These are phyloP conservation scores for Thunnus albacares DNA, from an alignment of 2,797 vertebrate genomes.

Conservation along the genomic window DNA sequence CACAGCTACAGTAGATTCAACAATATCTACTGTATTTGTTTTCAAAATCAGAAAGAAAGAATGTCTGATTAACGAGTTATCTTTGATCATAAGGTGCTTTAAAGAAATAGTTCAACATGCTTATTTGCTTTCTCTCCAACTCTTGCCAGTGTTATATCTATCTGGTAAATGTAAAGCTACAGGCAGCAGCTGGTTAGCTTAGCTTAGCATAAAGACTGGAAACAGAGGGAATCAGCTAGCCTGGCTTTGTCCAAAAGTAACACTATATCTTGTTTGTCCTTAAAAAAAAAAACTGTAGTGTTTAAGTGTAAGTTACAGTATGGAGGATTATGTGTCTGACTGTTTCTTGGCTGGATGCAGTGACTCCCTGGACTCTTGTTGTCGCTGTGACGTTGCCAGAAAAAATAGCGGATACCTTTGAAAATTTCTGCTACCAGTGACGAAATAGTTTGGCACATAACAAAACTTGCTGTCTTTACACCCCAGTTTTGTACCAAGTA, in stretches of 20 bases:
- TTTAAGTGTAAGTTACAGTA: not conserved
- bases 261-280: not conserved
- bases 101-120: too few relatives aligned
- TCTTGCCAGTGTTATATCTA: too few relatives aligned
- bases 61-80: not conserved
- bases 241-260: not conserved
- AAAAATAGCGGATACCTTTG: not conserved
- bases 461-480: too few relatives aligned
- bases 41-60: not conserved
- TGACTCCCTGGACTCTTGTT: not conserved
- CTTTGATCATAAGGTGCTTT: not conserved
- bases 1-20: slow-evolving; percentile 5
- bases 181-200: too few relatives aligned
- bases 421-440: too few relatives aligned
- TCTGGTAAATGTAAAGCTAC: too few relatives aligned
- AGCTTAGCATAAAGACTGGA: not conserved
- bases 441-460: too few relatives aligned
- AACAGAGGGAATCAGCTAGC: not conserved
- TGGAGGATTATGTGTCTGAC: not conserved
- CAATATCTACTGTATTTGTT: not conserved
- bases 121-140: too few relatives aligned
- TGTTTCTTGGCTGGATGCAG: not conserved
- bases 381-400: not conserved
- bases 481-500: too few relatives aligned
- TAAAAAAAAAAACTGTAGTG: not conserved